Percentiles rank a stretch among this genome's conserved stretches.
phyloP scores from a whole-genome alignment of 2,888 invertebrate genomes.

The Caenorhabditis sulstoni region DNA sequence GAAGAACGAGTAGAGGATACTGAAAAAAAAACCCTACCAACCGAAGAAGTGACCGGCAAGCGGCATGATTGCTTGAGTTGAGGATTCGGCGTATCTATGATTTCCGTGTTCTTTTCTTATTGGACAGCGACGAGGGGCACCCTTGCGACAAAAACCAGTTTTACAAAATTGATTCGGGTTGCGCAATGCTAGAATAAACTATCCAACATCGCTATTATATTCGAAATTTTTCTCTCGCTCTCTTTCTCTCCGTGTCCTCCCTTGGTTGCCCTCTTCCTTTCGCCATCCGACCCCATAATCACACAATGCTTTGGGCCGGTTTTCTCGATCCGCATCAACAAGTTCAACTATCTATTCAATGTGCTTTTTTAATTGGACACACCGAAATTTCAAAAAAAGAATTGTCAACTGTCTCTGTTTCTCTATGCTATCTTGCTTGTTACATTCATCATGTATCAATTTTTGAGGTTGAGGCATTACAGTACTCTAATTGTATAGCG shows the following conservation, averaged over 20 bases:
- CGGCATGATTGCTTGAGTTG: constrained; percentile 54
- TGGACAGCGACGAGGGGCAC: constrained; percentile 37
- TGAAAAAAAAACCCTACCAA: constrained; percentile 20
- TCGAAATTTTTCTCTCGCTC: constrained; percentile 51
- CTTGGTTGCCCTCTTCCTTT: constrained; percentile 2
- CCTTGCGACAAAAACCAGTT: constrained; percentile 55
- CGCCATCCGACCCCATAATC: constrained; percentile 57
- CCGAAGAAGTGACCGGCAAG: constrained; percentile 27
- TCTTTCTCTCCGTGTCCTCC: constrained; percentile 35
- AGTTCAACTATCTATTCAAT: constrained; percentile 62
- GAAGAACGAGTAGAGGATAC: not conserved
- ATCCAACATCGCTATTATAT: constrained; percentile 60
- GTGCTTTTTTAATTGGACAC: constrained; percentile 60
- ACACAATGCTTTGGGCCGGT: constrained; percentile 58
- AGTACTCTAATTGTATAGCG: constrained; percentile 54
- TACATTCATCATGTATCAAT: constrained; percentile 4
- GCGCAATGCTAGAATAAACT: constrained; percentile 62
- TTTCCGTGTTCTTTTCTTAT: constrained; percentile 56
- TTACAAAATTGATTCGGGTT: constrained; percentile 63
- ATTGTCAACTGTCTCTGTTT: constrained; percentile 37
- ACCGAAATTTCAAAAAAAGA: constrained; percentile 50
- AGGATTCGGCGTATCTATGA: constrained; percentile 53
- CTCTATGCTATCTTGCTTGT: not conserved
- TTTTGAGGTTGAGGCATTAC: constrained; percentile 26
- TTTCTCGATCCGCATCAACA: constrained; percentile 63